Evolutionary conservation across 2,888 invertebrate species (phyloP), one percentile per base, ranked within the genome.

Genomic region (Allacma fusca): DNA sequence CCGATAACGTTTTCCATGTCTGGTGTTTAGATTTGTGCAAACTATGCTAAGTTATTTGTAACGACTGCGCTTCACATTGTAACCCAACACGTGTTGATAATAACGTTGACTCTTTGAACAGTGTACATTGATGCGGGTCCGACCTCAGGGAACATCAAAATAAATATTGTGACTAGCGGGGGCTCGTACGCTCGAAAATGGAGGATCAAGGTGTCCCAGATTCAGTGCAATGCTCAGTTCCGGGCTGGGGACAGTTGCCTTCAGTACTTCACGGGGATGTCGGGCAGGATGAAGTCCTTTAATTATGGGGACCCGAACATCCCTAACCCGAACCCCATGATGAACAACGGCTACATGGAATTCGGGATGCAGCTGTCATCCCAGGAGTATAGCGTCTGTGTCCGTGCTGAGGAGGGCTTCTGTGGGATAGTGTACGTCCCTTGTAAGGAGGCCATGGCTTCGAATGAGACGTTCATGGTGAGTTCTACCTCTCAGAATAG

Each of bases 91-190:
- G 67, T 59, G 12, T 77, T 44, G 72, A 4, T 19, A 19, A 50
- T 72, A n/a, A n/a, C n/a, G n/a, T n/a, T n/a, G n/a, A n/a, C 59
- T 71, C 76, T 86, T 87, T 74, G 5, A 4, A 62, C 86, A 95
- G 95, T 95, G 92, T 95, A 95, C 86, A 89, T 95, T 50, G 94
- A 94, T 84, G 93, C 93, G 0, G 94, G 94, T 0, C 87, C 91
- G 0, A 92, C 92, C 0, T 92, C 92, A 24, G 93, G 92, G 86
- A 94, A 95, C 0, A 91, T 95, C 62, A 93, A 93, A 21, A 86
- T 95, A 76, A 94, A 94, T 0, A 90, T 94, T 65, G 93, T 95
- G 1, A 94, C 94, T 0, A 93, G 93, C 83, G 94, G 93, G 1
- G 89, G 88, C 13, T 88, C 92, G 0, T 93, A 91, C 85, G 90